A percentile compares a stretch with the other conserved stretches of the same genome.
These are phyloP conservation scores for Xestia ashworthii DNA, from an alignment of 2,888 invertebrate genomes.

Conservation along the genomic window DNA sequence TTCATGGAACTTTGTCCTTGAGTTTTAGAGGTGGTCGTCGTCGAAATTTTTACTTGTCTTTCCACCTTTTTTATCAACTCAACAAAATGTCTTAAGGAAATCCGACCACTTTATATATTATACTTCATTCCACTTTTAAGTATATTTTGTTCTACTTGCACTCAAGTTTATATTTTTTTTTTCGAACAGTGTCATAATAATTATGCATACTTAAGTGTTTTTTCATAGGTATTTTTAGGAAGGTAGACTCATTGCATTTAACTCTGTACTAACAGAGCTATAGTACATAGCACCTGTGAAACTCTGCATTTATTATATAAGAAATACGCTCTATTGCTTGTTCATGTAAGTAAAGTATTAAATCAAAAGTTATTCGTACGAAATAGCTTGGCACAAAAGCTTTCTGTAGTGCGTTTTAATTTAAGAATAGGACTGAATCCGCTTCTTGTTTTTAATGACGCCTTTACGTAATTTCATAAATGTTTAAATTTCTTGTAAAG, in stretches of 20 bases:
- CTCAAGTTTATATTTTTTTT: background rate
- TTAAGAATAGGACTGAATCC: background rate
- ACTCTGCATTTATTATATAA: conserved; percentile 28
- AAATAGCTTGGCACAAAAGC: background rate
- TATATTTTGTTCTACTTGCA: background rate
- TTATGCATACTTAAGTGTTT: conserved; percentile 16
- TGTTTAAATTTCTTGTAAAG: background rate
- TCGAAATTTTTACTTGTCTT: background rate
- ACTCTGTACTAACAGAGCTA: conserved; percentile 15
- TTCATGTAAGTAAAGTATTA: conserved; percentile 6
- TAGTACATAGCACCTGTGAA: conserved; percentile 21
- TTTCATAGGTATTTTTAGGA: conserved; percentile 23
- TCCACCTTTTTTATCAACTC: background rate
- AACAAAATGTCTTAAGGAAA: background rate
- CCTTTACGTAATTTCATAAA: background rate
- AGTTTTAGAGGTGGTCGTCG: background rate
- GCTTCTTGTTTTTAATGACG: too few relatives aligned
- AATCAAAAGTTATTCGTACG: background rate
- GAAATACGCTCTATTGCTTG: conserved; percentile 3
- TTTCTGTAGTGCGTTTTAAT: background rate
- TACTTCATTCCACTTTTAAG: background rate
- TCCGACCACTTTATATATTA: background rate
- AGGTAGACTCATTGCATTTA: conserved; percentile 31
- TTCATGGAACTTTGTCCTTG: background rate
- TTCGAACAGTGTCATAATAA: conserved; percentile 45